A percentile compares a stretch with the other conserved stretches of the same genome.
phyloP scores from a whole-genome alignment of 2,888 invertebrate genomes.

The Unio delphinus region DNA sequence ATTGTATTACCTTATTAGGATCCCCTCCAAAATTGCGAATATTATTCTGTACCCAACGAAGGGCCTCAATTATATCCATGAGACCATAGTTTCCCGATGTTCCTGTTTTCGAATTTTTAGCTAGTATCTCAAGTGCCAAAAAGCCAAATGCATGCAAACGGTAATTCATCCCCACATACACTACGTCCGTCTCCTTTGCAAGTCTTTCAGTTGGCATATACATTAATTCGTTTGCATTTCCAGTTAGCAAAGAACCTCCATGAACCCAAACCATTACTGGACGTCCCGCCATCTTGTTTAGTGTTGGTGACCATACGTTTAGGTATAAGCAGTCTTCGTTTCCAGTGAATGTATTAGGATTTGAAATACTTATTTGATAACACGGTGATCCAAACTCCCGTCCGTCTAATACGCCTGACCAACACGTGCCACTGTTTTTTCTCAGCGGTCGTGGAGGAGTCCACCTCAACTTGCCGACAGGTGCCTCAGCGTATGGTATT shows the following conservation, averaged over 20 bases:
- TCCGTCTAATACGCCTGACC: constrained; percentile 45
- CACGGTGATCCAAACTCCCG: constrained; percentile 11
- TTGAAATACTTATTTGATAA: neutral
- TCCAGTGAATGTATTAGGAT: constrained; percentile 27
- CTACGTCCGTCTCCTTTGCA: constrained; percentile 83
- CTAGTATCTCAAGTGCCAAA: constrained; percentile 76
- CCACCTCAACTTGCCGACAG: constrained; percentile 32
- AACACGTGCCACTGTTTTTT: constrained; percentile 25
- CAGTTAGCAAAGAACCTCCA: constrained; percentile 48
- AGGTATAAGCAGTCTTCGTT: constrained; percentile 31
- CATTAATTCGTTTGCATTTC: constrained; percentile 34
- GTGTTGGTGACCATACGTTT: constrained; percentile 60
- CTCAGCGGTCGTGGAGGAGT: constrained; percentile 17
- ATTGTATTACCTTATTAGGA: constrained; percentile 21
- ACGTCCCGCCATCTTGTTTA: constrained; percentile 34
- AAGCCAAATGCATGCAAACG: constrained; percentile 83
- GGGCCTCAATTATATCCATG: constrained; percentile 53
- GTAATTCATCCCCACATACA: constrained; percentile 90
- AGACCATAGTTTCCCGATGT: constrained; percentile 57
- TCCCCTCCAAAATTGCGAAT: constrained; percentile 56
- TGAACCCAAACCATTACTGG: constrained; percentile 66
- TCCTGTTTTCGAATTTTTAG: constrained; percentile 28
- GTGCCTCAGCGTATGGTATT: constrained; percentile 41
- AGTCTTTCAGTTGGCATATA: constrained; percentile 81
- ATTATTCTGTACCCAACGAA: constrained; percentile 53